phyloP scores from a whole-genome alignment of 23 tunicate species.

The Botrylloides violaceus region DNA sequence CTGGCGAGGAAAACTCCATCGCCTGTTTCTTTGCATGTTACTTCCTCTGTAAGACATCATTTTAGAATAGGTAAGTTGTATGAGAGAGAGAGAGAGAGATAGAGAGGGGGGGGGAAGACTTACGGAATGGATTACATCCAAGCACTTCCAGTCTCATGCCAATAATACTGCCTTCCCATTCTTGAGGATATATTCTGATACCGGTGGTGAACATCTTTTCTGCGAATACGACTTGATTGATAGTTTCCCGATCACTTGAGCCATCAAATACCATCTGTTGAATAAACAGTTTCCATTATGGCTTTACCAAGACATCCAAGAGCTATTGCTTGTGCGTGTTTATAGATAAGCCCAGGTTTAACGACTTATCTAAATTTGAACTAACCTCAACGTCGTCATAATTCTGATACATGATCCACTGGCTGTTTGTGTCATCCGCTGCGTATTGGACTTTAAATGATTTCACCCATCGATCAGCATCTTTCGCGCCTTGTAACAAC shows the following conservation, averaged over 20 bases:
- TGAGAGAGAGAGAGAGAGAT: no score
- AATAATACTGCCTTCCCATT: conserved; percentile 55
- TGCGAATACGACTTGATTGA: conserved; percentile 30
- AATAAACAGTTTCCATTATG: no score
- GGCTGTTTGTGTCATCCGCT: conserved; percentile 35
- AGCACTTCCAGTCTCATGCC: conserved; percentile 75
- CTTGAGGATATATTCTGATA: conserved; percentile 61
- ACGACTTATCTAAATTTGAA: no score
- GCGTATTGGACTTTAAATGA: conserved; percentile 65
- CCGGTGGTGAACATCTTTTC: conserved; percentile 69
- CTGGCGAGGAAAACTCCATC: conserved; percentile 1
- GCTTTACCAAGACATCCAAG: no score
- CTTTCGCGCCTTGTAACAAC: conserved; percentile 60
- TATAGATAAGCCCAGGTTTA: no score
- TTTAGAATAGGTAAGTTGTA: background rate
- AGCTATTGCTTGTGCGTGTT: no score
- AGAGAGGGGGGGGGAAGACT: no score
- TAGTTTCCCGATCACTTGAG: conserved; percentile 42
- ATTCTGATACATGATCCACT: conserved; percentile 56
- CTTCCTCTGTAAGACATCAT: background rate
- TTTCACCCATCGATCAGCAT: conserved; percentile 60
- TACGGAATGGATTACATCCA: conserved; percentile 83
- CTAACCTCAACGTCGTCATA: conserved; percentile 57
- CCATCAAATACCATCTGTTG: conserved; percentile 39
- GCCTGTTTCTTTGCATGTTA: conserved; percentile 12